phyloP scores from a whole-genome alignment of 2,797 vertebrate genomes.

The Loris lydekkerianus region DNA sequence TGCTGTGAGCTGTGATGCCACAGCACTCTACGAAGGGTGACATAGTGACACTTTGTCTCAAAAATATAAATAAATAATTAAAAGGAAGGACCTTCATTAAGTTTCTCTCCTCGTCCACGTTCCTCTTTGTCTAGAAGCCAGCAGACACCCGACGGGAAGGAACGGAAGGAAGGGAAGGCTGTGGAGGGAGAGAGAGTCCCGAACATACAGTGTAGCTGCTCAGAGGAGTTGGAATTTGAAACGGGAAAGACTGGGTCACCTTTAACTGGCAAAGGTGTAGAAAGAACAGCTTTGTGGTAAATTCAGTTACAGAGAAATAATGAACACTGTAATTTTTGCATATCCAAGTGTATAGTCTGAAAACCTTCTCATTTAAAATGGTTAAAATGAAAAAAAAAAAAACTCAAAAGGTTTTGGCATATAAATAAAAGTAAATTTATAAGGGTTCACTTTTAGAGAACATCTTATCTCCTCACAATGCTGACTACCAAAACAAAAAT shows the following conservation, averaged over 20 bases:
- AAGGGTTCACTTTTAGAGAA: background rate
- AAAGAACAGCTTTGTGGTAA: background rate
- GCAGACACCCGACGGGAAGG: background rate
- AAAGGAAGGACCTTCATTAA: background rate
- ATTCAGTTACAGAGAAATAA: background rate
- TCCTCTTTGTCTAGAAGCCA: background rate
- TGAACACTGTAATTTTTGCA: background rate
- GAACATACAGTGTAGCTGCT: background rate
- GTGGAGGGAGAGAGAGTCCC: too few species aligned
- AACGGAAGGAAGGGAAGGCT: background rate
- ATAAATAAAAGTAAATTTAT: background rate
- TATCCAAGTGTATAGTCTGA: background rate
- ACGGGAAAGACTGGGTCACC: background rate
- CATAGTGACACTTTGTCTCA: too few species aligned
- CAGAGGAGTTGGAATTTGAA: background rate
- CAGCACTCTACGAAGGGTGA: too few species aligned
- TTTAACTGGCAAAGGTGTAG: background rate
- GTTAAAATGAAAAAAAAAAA: slow-evolving; percentile 8
- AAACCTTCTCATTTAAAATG: background rate
- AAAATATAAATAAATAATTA: background rate
- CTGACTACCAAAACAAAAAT: background rate
- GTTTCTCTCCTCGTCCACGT: background rate
- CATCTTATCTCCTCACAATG: background rate
- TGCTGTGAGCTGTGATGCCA: too few species aligned
- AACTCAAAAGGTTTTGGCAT: background rate